Percentiles rank a stretch among this genome's conserved stretches.
phyloP scores from a whole-genome alignment of 2,888 invertebrate genomes.

The Microctonus aethiopoides region DNA sequence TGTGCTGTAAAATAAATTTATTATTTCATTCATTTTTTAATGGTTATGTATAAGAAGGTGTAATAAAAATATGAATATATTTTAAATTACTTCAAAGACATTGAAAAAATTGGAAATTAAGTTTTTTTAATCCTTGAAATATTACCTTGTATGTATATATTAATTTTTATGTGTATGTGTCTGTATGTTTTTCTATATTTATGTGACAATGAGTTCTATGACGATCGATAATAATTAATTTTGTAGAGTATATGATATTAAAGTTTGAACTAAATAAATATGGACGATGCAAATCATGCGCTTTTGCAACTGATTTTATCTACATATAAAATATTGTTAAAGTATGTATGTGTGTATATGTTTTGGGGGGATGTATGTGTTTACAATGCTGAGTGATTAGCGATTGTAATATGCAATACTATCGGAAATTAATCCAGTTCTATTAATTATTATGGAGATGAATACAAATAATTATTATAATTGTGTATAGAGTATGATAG shows the following conservation, averaged over 20 bases:
- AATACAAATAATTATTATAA: conserved; percentile 67
- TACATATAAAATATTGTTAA: conserved; percentile 9
- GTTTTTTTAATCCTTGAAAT: too few relatives aligned
- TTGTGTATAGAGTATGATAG: conserved; percentile 60
- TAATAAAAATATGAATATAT: not conserved
- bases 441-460: conserved; percentile 65
- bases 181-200: not conserved
- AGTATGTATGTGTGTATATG: conserved; percentile 25
- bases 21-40: not conserved
- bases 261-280: conserved; percentile 63
- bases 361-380: conserved; percentile 38
- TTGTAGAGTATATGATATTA: conserved; percentile 57
- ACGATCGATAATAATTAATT: conserved; percentile 55
- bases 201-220: not conserved
- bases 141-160: conserved; percentile 1
- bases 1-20: not conserved
- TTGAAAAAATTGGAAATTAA: not conserved
- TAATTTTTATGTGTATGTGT: not conserved
- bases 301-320: conserved; percentile 18
- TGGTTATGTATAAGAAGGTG: too few relatives aligned
- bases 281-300: conserved; percentile 2
- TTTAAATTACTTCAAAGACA: not conserved
- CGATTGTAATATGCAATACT: conserved; percentile 40
- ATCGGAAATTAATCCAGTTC: conserved; percentile 47
- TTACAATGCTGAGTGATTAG: conserved; percentile 43